phyloP scores from a whole-genome alignment of 1,140 invertebrate genomes.

The Bilobella aurantiaca region DNA sequence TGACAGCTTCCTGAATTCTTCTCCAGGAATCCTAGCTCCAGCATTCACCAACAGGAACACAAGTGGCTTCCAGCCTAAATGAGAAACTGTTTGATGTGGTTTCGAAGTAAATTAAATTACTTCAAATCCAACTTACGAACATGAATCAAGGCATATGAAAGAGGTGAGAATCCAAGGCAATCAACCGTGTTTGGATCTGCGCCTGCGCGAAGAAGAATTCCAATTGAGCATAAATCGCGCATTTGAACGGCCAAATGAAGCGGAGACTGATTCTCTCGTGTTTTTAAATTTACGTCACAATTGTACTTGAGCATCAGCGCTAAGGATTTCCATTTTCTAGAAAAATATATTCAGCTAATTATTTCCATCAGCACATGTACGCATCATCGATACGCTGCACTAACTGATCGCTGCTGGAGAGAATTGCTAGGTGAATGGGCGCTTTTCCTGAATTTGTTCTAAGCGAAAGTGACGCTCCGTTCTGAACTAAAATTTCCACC shows the following conservation, averaged over 20 bases:
- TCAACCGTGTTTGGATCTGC: slow-evolving; percentile 27
- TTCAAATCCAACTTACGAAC: slow-evolving; percentile 7
- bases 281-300: slow-evolving; percentile 20
- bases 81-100: background rate
- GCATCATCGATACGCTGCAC: too few species aligned
- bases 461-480: slow-evolving; percentile 20
- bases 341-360: background rate
- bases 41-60: background rate
- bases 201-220: slow-evolving; percentile 17
- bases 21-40: background rate
- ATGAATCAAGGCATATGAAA: slow-evolving; percentile 4
- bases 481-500: slow-evolving; percentile 17
- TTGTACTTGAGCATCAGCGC: slow-evolving; percentile 22
- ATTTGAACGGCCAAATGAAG: slow-evolving; percentile 22
- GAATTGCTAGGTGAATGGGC: slow-evolving; percentile 23
- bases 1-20: background rate
- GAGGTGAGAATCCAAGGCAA: slow-evolving; percentile 19
- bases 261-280: slow-evolving; percentile 18
- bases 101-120: background rate
- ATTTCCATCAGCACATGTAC: background rate
- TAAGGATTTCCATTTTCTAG: slow-evolving; percentile 23
- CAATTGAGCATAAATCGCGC: slow-evolving; percentile 19
- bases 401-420: slow-evolving; percentile 22
- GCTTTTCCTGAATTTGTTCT: slow-evolving; percentile 23
- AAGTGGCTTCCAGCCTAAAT: background rate